A percentile compares a stretch with the other conserved stretches of the same genome.
phyloP scores from a whole-genome alignment of 2,888 invertebrate genomes.

The Lamproptera curius region DNA sequence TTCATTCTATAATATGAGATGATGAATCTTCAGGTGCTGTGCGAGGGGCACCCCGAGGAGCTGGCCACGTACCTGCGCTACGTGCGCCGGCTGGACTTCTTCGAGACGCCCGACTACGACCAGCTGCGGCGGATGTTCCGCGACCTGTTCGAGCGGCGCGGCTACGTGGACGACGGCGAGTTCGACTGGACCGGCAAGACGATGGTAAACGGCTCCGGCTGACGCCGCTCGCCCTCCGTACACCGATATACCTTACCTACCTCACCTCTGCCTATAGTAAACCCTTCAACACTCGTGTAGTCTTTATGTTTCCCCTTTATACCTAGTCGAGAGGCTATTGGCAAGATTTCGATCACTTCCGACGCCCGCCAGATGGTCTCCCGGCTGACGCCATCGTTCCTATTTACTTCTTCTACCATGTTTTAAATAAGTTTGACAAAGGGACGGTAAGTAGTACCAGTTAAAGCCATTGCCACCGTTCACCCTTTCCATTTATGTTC shows the following conservation, averaged over 20 bases:
- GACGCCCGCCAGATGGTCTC: too few species aligned
- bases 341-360: too few species aligned
- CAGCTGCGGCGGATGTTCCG: constrained; percentile 97
- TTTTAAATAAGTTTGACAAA: too few species aligned
- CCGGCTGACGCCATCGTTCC: too few species aligned
- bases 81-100: constrained; percentile 98
- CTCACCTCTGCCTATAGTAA: neutral
- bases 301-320: too few species aligned
- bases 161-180: constrained; percentile 93
- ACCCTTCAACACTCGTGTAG: neutral
- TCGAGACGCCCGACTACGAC: constrained; percentile 99
- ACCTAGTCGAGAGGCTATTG: too few species aligned
- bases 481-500: too few species aligned
- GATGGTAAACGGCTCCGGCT: constrained; percentile 71
- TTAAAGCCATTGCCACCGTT: too few species aligned
- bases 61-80: constrained; percentile 98
- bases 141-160: constrained; percentile 92
- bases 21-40: constrained; percentile 81
- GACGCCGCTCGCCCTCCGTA: neutral
- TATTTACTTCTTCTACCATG: too few species aligned
- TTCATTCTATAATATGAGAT: too few species aligned
- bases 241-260: neutral
- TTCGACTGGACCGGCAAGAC: constrained; percentile 97
- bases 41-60: constrained; percentile 95
- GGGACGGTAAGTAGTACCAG: too few species aligned